Evolutionary conservation across 2,113 vertebrate genomes (phyloP).

Genomic region (Anthoscopus minutus): DNA sequence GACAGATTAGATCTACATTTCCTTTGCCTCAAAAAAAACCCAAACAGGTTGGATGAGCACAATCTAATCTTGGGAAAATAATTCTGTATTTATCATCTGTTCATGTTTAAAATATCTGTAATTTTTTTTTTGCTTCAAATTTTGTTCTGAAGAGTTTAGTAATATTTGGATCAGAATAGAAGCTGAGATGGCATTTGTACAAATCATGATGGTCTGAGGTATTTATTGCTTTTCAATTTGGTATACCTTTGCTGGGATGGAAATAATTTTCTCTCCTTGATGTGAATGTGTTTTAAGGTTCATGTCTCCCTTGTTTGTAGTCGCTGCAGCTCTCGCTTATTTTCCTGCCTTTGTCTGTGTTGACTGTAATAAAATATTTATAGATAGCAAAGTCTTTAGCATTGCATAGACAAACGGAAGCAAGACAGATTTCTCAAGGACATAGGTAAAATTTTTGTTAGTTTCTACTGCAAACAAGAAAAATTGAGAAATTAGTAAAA

Average conservation of each 20-base stretch:
- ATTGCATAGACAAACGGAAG: neutral
- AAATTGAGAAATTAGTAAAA: neutral
- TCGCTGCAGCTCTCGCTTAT: neutral
- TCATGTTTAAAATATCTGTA: neutral
- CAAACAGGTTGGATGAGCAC: neutral
- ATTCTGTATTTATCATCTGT: neutral
- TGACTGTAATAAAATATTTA: neutral
- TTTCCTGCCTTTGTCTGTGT: neutral
- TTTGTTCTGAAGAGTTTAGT: neutral
- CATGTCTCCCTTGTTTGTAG: neutral
- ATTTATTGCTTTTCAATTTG: neutral
- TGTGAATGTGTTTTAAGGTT: neutral
- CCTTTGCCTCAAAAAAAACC: neutral
- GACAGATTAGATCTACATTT: neutral
- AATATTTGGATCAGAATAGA: neutral
- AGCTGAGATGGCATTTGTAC: neutral
- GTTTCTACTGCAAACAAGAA: neutral
- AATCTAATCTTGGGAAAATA: neutral
- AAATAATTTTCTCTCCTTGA: neutral
- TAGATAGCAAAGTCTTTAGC: neutral
- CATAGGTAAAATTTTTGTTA: neutral
- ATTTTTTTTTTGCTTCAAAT: neutral
- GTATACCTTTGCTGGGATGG: neutral
- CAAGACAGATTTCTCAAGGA: neutral
- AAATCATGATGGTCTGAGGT: neutral